Conservation (phyloP, 1,140 invertebrate genomes). For the Dicyema japonicum region DNA sequence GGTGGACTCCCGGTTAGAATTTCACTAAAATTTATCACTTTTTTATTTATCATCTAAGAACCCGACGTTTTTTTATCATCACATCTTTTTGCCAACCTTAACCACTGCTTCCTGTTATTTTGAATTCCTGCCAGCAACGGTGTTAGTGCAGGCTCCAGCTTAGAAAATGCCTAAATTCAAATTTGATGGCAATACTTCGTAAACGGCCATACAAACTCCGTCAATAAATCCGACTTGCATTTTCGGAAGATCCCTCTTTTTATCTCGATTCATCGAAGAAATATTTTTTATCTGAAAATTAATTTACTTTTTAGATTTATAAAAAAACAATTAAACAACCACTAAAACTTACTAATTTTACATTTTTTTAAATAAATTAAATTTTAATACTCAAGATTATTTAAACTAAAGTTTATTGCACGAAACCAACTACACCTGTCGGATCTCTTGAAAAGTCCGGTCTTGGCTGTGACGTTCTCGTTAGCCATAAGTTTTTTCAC, state of each 20-base stretch:
- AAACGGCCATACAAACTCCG: constrained; percentile 60
- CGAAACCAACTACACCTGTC: constrained; percentile 89
- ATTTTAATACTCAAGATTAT: constrained; percentile 84
- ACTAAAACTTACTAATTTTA: constrained; percentile 57
- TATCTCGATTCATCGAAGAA: constrained; percentile 76
- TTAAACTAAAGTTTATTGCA: constrained; percentile 80
- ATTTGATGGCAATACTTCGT: constrained; percentile 30
- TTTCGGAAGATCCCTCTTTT: constrained; percentile 63
- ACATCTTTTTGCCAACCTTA: constrained; percentile 53
- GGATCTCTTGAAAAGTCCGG: too few relatives aligned
- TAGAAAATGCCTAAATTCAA: constrained; percentile 37
- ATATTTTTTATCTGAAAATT: constrained; percentile 66
- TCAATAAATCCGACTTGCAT: constrained; percentile 93
- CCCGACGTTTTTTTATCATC: too few relatives aligned
- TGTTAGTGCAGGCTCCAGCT: constrained; percentile 55
- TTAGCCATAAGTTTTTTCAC: too few relatives aligned
- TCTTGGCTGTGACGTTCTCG: too few relatives aligned
- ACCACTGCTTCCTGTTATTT: constrained; percentile 52
- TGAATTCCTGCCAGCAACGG: constrained; percentile 53
- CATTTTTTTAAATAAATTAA: too few relatives aligned
- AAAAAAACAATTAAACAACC: constrained; percentile 75
- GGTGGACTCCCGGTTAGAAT: too few relatives aligned
- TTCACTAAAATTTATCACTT: too few relatives aligned
- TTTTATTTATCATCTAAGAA: too few relatives aligned
- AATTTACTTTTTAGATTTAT: constrained; percentile 64